Evolutionary conservation across 2,113 vertebrate genomes (phyloP).

Genomic region (Embiotoca jacksoni): DNA sequence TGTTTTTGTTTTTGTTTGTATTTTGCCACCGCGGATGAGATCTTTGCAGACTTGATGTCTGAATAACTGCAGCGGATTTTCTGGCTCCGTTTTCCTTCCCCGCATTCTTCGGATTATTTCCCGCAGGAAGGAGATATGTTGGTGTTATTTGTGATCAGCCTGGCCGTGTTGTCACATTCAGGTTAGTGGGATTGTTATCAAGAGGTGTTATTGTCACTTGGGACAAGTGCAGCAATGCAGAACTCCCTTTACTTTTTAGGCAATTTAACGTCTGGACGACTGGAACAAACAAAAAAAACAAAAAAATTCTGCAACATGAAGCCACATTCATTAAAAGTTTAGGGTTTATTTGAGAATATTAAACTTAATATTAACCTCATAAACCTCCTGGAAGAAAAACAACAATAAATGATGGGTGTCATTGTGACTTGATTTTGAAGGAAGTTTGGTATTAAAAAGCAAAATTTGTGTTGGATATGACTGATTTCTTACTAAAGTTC

Average conservation of each 20-base stretch:
- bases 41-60: slow-evolving; percentile 20
- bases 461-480: background rate
- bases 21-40: slow-evolving; percentile 38
- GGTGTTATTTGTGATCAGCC: slow-evolving; percentile 54
- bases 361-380: no score
- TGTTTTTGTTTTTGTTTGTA: background rate
- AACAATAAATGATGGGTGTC: background rate
- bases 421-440: slow-evolving; percentile 1
- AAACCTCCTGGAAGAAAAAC: background rate
- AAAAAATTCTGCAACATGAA: no score
- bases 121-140: slow-evolving; percentile 56
- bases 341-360: no score
- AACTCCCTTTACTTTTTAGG: background rate
- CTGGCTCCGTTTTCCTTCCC: background rate
- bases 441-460: slow-evolving; percentile 11
- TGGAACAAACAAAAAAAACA: no score
- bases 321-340: no score
- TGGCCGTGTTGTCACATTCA: slow-evolving; percentile 71
- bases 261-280: slow-evolving; percentile 12
- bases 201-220: background rate
- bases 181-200: slow-evolving; percentile 62
- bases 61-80: slow-evolving; percentile 24
- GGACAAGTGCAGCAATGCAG: slow-evolving; percentile 25
- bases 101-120: slow-evolving; percentile 38
- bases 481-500: no score